Evolutionary conservation across 2,113 vertebrate genomes (phyloP).

Genomic region (Lathamus discolor): DNA sequence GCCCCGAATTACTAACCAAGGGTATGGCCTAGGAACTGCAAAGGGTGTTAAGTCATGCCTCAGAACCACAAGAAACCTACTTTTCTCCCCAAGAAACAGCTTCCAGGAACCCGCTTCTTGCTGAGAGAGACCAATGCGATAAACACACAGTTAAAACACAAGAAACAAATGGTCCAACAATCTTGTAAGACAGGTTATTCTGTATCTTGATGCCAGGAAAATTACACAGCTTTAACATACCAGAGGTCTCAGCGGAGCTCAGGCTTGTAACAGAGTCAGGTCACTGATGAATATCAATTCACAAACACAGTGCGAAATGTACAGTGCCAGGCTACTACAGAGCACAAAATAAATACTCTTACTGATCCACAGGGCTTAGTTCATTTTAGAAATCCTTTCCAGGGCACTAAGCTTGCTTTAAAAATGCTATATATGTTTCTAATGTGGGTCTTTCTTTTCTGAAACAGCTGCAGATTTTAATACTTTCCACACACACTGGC

Average conservation of each 20-base stretch:
- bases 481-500: not conserved
- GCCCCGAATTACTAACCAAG: not conserved
- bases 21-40: not conserved
- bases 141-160: not conserved
- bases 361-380: not conserved
- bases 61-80: not conserved
- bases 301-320: not conserved
- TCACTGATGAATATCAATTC: not conserved
- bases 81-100: not conserved
- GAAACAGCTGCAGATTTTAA: constrained; percentile 38
- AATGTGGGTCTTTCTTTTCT: not conserved
- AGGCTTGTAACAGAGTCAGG: not conserved
- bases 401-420: constrained; percentile 15
- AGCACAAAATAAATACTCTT: constrained; percentile 13
- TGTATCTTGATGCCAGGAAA: constrained; percentile 12
- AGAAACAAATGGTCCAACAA: not conserved
- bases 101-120: not conserved
- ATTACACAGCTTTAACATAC: not conserved
- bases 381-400: constrained; percentile 5
- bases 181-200: constrained; percentile 40
- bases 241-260: not conserved
- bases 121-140: accelerated
- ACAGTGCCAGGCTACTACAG: not conserved
- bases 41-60: not conserved
- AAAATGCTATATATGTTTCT: constrained; percentile 41